Conservation (phyloP, 2,888 invertebrate species). For the Metallyticus violacea region DNA sequence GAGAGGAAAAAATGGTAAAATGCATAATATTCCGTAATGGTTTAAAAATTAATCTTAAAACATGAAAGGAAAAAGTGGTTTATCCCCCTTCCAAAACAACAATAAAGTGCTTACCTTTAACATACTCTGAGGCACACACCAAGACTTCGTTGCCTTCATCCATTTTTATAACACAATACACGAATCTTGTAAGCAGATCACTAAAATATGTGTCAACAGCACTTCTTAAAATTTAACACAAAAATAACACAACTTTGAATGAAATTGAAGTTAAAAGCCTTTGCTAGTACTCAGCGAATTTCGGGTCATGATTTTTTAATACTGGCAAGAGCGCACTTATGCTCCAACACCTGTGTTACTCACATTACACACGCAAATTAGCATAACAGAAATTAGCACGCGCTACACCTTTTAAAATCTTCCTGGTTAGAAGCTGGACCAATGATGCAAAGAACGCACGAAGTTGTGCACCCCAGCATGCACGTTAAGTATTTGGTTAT, state of each 20-base stretch:
- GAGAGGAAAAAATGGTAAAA: background rate
- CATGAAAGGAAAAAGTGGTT: background rate
- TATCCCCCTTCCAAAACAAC: background rate
- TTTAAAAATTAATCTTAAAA: background rate
- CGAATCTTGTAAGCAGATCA: background rate
- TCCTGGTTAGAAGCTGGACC: background rate
- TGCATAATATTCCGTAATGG: background rate
- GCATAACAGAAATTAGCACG: background rate
- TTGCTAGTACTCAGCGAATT: background rate
- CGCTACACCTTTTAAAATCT: background rate
- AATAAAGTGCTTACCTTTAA: conserved; percentile 55
- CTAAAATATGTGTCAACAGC: background rate
- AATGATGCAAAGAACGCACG: background rate
- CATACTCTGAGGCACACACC: conserved; percentile 63
- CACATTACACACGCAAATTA: background rate
- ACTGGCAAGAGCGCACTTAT: background rate
- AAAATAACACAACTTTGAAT: too few species aligned
- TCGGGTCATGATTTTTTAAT: background rate
- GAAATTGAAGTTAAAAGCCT: background rate
- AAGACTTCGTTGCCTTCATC: conserved; percentile 50
- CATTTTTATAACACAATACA: conserved; percentile 18
- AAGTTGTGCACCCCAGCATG: background rate
- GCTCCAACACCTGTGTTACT: background rate
- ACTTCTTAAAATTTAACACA: background rate
- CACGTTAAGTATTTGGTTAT: background rate